These are phyloP conservation scores for Tylochromis polylepis DNA, from an alignment of 2,113 vertebrate genomes.

Conservation along the genomic window DNA sequence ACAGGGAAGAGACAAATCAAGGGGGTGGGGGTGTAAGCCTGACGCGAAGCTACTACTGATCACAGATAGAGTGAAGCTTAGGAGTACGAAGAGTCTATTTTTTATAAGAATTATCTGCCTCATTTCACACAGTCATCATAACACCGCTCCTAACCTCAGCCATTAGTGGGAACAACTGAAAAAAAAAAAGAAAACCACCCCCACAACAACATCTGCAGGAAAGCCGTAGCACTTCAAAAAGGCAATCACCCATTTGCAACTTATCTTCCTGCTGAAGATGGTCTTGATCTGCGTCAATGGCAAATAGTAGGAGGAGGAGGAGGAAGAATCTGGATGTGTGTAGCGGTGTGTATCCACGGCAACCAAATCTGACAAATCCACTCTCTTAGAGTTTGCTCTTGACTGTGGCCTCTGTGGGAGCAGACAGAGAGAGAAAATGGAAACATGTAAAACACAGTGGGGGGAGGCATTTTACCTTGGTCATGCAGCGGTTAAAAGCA, in stretches of 20 bases:
- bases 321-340: neutral
- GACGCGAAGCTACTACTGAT: neutral
- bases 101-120: constrained; percentile 6
- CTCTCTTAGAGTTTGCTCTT: constrained; percentile 63
- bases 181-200: neutral
- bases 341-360: constrained; percentile 33
- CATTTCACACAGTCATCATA: neutral
- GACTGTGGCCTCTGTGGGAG: constrained; percentile 36
- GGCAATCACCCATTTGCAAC: constrained; percentile 22
- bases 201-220: constrained; percentile 1
- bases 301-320: neutral
- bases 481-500: constrained; percentile 19
- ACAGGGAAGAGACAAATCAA: neutral
- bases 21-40: neutral
- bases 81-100: neutral
- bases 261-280: constrained; percentile 19
- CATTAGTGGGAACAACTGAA: neutral
- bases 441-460: constrained; percentile 9
- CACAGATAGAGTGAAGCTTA: neutral
- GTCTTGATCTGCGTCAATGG: constrained; percentile 14
- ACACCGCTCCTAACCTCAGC: neutral
- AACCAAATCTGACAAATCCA: constrained; percentile 28
- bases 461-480: neutral
- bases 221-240: neutral
- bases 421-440: neutral